Conservation (phyloP, 2,797 vertebrate genomes). For the Sebastiscus tertius region DNA sequence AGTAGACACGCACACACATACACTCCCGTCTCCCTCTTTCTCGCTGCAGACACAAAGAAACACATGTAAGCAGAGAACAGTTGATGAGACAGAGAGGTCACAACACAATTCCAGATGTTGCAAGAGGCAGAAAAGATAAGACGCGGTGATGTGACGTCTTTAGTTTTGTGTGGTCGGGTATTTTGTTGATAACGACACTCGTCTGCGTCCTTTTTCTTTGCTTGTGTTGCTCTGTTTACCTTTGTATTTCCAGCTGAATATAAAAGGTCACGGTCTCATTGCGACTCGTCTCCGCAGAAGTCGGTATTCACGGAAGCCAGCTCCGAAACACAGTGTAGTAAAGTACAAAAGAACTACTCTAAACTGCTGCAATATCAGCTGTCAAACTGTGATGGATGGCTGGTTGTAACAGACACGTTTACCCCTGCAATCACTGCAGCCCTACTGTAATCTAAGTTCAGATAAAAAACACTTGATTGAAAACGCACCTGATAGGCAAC, state of each 20-base stretch:
- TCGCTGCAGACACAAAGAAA: conserved; percentile 11
- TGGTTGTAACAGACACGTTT: conserved; percentile 30
- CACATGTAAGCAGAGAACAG: conserved; percentile 15
- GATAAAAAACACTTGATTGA: conserved; percentile 43
- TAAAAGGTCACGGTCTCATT: conserved; percentile 50
- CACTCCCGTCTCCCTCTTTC: neutral
- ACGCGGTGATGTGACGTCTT: neutral
- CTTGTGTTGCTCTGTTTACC: conserved; percentile 6
- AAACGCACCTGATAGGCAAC: conserved; percentile 16
- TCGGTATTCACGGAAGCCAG: conserved; percentile 23
- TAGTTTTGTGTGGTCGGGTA: neutral
- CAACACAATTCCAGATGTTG: conserved; percentile 31
- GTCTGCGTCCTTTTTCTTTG: neutral
- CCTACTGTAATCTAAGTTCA: conserved; percentile 30
- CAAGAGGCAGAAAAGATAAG: conserved; percentile 16
- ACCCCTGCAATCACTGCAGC: conserved; percentile 24
- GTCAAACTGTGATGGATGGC: conserved; percentile 64
- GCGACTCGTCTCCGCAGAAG: conserved; percentile 24
- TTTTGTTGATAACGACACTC: conserved; percentile 1
- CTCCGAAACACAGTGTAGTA: conserved; percentile 1
- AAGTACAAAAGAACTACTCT: conserved; percentile 17
- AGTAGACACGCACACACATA: neutral
- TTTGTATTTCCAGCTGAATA: conserved; percentile 40
- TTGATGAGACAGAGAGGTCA: conserved; percentile 4
- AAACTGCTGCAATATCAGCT: conserved; percentile 38